Percentiles rank a stretch among this genome's conserved stretches.
These are phyloP conservation scores for Melinaea marsaeus DNA, from an alignment of 2,888 invertebrate species.

Conservation along the genomic window DNA sequence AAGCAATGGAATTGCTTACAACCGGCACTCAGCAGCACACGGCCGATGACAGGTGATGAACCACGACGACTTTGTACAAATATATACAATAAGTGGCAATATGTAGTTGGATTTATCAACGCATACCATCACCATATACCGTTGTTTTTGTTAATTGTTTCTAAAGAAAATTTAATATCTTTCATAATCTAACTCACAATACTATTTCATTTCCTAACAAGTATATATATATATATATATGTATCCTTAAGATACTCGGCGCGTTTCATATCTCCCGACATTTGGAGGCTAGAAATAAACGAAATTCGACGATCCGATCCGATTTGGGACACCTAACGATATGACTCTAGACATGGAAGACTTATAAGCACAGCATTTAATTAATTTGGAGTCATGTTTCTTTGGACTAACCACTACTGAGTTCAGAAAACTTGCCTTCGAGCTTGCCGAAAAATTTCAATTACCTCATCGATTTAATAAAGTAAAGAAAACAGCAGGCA, in stretches of 20 bases:
- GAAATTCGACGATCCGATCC: slow-evolving; percentile 62
- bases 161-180: not conserved
- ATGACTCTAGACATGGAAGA: not conserved
- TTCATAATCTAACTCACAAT: not conserved
- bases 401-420: no score
- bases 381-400: not conserved
- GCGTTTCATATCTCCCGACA: slow-evolving; percentile 70
- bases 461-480: no score
- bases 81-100: not conserved
- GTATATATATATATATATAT: not conserved
- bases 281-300: slow-evolving; percentile 65
- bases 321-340: not conserved
- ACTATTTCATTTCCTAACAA: not conserved
- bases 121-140: slow-evolving; percentile 1
- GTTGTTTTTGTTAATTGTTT: no score
- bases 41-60: slow-evolving; percentile 61
- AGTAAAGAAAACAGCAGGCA: no score
- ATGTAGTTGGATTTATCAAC: slow-evolving; percentile 3
- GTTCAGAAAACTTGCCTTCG: no score
- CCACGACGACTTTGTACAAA: not conserved
- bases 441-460: no score
- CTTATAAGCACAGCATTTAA: not conserved
- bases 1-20: slow-evolving; percentile 67
- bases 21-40: slow-evolving; percentile 70
- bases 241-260: slow-evolving; percentile 59